Evolutionary conservation across 2,797 vertebrate genomes (phyloP).

Genomic region (Geotrypetes seraphini): DNA sequence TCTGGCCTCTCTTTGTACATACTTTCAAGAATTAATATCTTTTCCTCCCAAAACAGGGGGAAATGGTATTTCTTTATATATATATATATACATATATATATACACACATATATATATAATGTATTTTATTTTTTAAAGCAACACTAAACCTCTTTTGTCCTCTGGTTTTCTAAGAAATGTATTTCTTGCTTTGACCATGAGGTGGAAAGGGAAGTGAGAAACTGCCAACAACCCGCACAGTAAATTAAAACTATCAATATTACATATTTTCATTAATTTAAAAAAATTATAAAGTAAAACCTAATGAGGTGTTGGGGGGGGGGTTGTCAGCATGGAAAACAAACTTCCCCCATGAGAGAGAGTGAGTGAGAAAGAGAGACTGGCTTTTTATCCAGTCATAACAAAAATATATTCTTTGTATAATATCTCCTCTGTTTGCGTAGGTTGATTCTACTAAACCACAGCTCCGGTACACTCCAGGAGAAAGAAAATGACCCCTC

Average conservation of each 20-base stretch:
- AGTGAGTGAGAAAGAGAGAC: constrained; percentile 58
- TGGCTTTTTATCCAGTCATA: constrained; percentile 57
- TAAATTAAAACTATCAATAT: constrained; percentile 74
- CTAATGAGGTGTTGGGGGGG: constrained; percentile 33
- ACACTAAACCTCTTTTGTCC: constrained; percentile 66
- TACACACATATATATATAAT: constrained; percentile 55
- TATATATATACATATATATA: constrained; percentile 54
- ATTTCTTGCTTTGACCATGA: constrained; percentile 50
- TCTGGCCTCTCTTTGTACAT: constrained; percentile 45
- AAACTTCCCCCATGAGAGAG: too few relatives aligned
- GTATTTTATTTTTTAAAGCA: constrained; percentile 58
- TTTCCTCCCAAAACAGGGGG: constrained; percentile 56
- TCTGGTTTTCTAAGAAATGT: constrained; percentile 54
- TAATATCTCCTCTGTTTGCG: constrained; percentile 38
- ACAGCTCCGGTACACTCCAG: constrained; percentile 34
- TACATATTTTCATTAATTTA: constrained; percentile 75
- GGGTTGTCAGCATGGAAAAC: neutral
- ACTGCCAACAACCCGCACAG: constrained; percentile 63
- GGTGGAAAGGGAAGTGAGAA: constrained; percentile 55
- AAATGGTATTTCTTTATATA: constrained; percentile 54
- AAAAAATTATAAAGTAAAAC: constrained; percentile 61
- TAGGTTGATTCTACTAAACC: constrained; percentile 23
- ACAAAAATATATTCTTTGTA: constrained; percentile 83
- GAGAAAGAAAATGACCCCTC: constrained; percentile 22
- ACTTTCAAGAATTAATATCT: constrained; percentile 60